Evolutionary conservation across 2,797 vertebrate genomes (phyloP).

Genomic region (Leuciscus waleckii): DNA sequence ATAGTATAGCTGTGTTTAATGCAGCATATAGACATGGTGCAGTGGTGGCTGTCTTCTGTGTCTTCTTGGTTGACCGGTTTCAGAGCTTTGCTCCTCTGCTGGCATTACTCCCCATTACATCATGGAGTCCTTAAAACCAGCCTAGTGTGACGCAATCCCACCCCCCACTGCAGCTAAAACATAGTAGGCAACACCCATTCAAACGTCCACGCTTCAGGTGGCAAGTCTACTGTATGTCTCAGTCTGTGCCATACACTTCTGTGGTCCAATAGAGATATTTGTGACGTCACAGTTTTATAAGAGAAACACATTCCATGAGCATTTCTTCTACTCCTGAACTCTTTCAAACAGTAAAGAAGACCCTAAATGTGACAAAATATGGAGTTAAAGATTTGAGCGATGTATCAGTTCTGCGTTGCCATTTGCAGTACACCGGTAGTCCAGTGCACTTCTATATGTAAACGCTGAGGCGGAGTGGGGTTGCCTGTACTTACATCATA

Average conservation of each 20-base stretch:
- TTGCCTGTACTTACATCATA: conserved; percentile 66
- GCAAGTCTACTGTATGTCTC: not conserved
- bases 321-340: not conserved
- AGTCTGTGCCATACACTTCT: conserved; percentile 32
- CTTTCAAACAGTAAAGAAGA: not conserved
- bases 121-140: conserved; percentile 68
- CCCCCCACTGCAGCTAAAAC: conserved; percentile 43
- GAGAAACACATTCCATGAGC: not conserved
- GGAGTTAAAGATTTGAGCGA: not conserved
- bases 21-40: conserved; percentile 27
- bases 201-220: conserved; percentile 16
- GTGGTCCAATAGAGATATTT: not conserved
- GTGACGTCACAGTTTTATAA: conserved; percentile 14
- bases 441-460: not conserved
- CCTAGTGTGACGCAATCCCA: conserved; percentile 71
- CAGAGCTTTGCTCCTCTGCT: conserved; percentile 44
- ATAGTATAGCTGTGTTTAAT: conserved; percentile 18
- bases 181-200: conserved; percentile 36
- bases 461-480: conserved; percentile 4
- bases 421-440: conserved; percentile 12
- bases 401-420: not conserved
- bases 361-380: not conserved
- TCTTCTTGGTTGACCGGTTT: conserved; percentile 49
- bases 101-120: conserved; percentile 78
- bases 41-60: conserved; percentile 28